phyloP scores from a whole-genome alignment of 2,888 invertebrate species.

The Pristionchus japonicus region DNA sequence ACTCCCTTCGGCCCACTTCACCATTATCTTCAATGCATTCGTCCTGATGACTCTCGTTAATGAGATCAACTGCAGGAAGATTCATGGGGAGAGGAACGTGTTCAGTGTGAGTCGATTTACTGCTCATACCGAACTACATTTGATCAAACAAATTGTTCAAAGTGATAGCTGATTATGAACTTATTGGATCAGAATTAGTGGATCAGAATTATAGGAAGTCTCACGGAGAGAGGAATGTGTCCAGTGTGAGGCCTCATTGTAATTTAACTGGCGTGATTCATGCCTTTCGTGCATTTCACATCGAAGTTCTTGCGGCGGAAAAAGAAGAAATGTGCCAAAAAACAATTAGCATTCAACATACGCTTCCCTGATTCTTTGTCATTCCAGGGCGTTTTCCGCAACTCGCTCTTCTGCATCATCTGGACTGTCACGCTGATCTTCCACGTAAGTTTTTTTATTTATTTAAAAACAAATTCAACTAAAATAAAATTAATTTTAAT shows the following conservation, averaged over 20 bases:
- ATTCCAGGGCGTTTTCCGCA: constrained; percentile 94
- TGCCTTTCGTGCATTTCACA: not conserved
- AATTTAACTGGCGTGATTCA: not conserved
- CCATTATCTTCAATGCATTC: constrained; percentile 79
- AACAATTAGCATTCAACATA: no score
- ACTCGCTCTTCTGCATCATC: constrained; percentile 97
- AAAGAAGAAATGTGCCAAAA: no score
- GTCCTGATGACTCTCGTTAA: constrained; percentile 86
- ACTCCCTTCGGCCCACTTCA: constrained; percentile 89
- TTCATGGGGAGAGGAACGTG: constrained; percentile 98
- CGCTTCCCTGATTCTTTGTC: no score
- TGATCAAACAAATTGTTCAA: no score
- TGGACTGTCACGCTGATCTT: constrained; percentile 94
- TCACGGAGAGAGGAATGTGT: constrained; percentile 97
- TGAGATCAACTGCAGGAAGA: constrained; percentile 99
- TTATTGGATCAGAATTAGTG: no score
- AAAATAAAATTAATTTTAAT: constrained; percentile 56
- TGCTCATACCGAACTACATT: no score
- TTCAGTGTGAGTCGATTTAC: constrained; percentile 79
- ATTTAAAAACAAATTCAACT: not conserved
- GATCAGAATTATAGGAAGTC: constrained; percentile 82
- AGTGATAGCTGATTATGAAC: no score
- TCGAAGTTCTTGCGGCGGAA: no score
- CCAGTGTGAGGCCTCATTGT: constrained; percentile 85
- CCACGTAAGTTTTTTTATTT: constrained; percentile 79